Percentiles rank a stretch among this genome's conserved stretches.
These are phyloP conservation scores for Australoheros facetus DNA, from an alignment of 2,797 vertebrate species.

Conservation along the genomic window DNA sequence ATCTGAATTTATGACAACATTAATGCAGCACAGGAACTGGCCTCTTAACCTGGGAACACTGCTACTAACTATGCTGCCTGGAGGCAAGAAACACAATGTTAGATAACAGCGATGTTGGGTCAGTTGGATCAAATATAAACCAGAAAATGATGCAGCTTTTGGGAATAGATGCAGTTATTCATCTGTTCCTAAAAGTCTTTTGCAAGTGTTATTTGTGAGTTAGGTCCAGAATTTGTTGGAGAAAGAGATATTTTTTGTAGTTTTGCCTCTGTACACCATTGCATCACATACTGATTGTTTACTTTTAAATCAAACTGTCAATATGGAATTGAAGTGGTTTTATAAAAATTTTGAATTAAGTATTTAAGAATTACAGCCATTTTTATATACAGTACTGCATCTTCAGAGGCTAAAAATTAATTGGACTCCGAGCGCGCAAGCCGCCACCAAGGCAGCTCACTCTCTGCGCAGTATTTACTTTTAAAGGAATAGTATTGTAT, in stretches of 20 bases:
- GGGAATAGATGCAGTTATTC: slow-evolving; percentile 31
- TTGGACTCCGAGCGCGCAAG: too few species aligned
- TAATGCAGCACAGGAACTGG: slow-evolving; percentile 32
- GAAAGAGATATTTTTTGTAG: not conserved
- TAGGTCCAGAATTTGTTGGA: not conserved
- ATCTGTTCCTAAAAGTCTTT: too few species aligned
- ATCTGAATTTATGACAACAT: slow-evolving; percentile 56
- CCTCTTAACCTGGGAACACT: slow-evolving; percentile 19
- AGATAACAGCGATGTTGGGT: slow-evolving; percentile 15
- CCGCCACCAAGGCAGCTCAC: too few species aligned
- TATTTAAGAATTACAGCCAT: not conserved
- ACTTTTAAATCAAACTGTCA: too few species aligned
- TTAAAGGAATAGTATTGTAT: too few species aligned
- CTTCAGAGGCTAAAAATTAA: too few species aligned
- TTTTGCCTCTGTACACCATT: too few species aligned
- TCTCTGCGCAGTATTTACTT: too few species aligned
- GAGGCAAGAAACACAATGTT: slow-evolving; percentile 34
- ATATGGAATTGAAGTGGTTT: too few species aligned
- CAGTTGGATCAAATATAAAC: slow-evolving; percentile 29
- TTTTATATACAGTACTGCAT: not conserved
- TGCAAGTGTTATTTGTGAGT: not conserved
- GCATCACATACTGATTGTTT: too few species aligned
- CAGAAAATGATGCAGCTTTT: slow-evolving; percentile 19
- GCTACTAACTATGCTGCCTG: slow-evolving; percentile 32
- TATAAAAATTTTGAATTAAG: not conserved